Evolutionary conservation across 2,888 invertebrate genomes (phyloP).

Genomic region (Xanthorhoe designata): DNA sequence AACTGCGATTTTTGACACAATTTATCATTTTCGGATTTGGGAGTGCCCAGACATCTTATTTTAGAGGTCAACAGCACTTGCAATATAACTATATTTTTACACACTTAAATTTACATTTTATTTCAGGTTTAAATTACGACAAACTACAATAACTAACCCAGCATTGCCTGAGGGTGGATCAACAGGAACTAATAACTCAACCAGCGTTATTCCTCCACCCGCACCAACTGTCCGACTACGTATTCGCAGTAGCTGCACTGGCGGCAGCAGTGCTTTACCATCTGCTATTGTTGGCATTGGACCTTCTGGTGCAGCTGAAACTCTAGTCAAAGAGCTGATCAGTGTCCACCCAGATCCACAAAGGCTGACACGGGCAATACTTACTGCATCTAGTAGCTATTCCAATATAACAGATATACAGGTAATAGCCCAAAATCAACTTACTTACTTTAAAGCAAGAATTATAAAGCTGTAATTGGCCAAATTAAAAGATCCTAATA

Average conservation of each 20-base stretch:
- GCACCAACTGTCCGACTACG: slow-evolving; percentile 63
- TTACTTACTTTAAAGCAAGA: background rate
- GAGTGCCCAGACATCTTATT: too few relatives aligned
- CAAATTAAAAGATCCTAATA: background rate
- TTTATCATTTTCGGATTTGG: too few relatives aligned
- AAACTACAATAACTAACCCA: slow-evolving; percentile 77
- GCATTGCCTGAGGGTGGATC: slow-evolving; percentile 80
- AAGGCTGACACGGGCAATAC: slow-evolving; percentile 79
- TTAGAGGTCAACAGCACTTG: too few relatives aligned
- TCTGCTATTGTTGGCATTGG: slow-evolving; percentile 66
- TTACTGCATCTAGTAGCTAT: slow-evolving; percentile 83
- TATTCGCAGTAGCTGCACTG: slow-evolving; percentile 71
- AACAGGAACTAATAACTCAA: slow-evolving; percentile 70
- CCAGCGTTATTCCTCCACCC: slow-evolving; percentile 58
- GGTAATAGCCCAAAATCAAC: slow-evolving; percentile 55
- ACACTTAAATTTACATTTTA: slow-evolving; percentile 1
- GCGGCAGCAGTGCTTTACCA: slow-evolving; percentile 70
- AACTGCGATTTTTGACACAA: too few relatives aligned
- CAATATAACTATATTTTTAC: too few relatives aligned
- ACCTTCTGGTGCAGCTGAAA: slow-evolving; percentile 71
- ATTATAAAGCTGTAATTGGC: background rate
- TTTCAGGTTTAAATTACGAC: slow-evolving; percentile 82
- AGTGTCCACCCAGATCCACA: slow-evolving; percentile 82
- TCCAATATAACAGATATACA: slow-evolving; percentile 75
- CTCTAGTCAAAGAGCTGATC: slow-evolving; percentile 75